Base-by-base conservation (phyloP, 1,140 invertebrate species). In the Melitaea cinxia region DNA sequence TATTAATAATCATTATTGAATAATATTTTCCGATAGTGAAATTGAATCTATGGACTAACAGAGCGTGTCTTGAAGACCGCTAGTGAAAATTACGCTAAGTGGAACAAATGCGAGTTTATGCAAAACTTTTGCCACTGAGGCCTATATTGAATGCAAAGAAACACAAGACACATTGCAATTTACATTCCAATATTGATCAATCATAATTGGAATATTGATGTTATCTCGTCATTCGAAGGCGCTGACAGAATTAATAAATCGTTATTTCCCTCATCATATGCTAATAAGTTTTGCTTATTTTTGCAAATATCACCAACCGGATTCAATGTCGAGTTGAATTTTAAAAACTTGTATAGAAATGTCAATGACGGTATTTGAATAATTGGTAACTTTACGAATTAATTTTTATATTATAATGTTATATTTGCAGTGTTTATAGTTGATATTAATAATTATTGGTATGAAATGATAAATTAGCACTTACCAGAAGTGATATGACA, bases 401-500 rank as follows among this genome's bases (percentile, higher is more conserved):
- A n/a, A n/a, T n/a, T n/a, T n/a, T n/a, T n/a, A n/a, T n/a, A n/a
- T n/a, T n/a, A n/a, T n/a, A n/a, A n/a, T n/a, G n/a, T n/a, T n/a
- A n/a, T n/a, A 33, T 10, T 33, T 33, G 30, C 1, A 4, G 30
- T 33, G 12, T 33, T 33, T 6, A 33, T 10, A 10, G 7, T 33
- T 6, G 6, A 33, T 33, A 26, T 26, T 26, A 26, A 26, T 26
- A 26, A 26, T 2, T 26, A 26, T 9, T 10, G n/a, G n/a, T 4
- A 5, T 15, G 14, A 37, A 15, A 37, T 14, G n/a, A 37, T 14
- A 15, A 14, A 4, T 4, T 37, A 30, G 75, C 76, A 70, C 85
- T 87, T 81, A 89, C 87, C 83, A 47, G 9, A 24, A 61, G 73
- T 63, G 70, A 68, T 76, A 79, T 75, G 75, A 83, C 82, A 76